Conservation (phyloP, 2,797 vertebrate species). For the Peromyscus eremicus region DNA sequence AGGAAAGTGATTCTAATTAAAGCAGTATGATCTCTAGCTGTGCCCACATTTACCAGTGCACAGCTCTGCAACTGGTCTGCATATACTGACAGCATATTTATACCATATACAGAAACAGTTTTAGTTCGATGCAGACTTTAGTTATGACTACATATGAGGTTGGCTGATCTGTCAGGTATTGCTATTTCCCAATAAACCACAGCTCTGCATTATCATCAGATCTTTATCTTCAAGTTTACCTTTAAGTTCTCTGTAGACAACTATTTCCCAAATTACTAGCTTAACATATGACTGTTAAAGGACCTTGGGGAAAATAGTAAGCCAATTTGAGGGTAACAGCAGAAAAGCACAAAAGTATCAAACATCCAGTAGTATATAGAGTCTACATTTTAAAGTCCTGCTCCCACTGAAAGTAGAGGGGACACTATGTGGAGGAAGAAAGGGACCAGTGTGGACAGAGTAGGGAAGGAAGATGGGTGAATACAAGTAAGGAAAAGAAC, state of each 20-base stretch:
- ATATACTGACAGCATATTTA: neutral
- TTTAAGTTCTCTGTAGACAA: conserved; percentile 35
- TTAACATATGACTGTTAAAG: neutral
- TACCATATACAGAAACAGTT: neutral
- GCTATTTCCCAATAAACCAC: neutral
- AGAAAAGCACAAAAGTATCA: neutral
- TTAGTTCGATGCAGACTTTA: conserved; percentile 3
- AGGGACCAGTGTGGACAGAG: neutral
- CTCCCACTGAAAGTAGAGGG: neutral
- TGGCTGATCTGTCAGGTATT: neutral
- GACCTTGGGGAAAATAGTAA: neutral
- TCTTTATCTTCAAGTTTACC: neutral
- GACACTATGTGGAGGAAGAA: neutral
- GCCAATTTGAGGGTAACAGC: neutral
- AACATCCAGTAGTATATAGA: neutral
- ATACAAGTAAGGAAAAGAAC: neutral
- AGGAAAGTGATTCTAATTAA: conserved; percentile 1
- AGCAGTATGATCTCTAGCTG: neutral
- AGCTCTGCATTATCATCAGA: conserved; percentile 1
- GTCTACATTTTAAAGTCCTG: neutral
- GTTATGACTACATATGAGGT: neutral
- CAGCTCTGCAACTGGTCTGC: neutral
- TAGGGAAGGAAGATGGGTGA: neutral
- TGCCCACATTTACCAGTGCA: neutral
- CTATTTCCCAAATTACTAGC: neutral